Evolutionary conservation across 1,140 invertebrate genomes (phyloP).

Genomic region (Nymphalis io): DNA sequence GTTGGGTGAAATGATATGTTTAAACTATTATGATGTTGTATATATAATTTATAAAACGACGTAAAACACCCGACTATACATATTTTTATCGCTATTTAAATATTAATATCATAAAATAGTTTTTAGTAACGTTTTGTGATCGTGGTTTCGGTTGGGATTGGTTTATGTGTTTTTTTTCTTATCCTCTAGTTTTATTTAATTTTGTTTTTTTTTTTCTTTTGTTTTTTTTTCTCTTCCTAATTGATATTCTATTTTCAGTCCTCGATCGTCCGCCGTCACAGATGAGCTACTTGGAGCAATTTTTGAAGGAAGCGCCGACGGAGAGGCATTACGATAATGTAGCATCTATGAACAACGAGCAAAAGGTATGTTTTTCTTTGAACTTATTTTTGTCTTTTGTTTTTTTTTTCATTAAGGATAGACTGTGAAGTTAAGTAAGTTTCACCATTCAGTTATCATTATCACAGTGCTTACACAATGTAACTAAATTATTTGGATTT

Average conservation of each 20-base stretch:
- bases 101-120: conserved; percentile 40
- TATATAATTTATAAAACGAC: conserved; percentile 15
- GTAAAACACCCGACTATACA: conserved; percentile 49
- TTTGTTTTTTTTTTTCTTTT: conserved; percentile 28
- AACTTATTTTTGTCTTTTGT: neutral
- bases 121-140: conserved; percentile 51
- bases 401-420: neutral
- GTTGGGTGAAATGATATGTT: conserved; percentile 39
- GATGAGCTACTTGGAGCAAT: conserved; percentile 94
- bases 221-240: conserved; percentile 15
- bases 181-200: neutral
- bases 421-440: neutral
- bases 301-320: conserved; percentile 86
- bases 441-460: too few species aligned
- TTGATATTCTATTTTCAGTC: conserved; percentile 82
- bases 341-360: conserved; percentile 67
- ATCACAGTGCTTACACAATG: too few species aligned
- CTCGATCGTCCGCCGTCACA: conserved; percentile 92
- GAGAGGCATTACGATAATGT: conserved; percentile 75
- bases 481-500: too few species aligned
- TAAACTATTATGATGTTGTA: too few species aligned
- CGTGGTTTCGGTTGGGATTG: conserved; percentile 73
- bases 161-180: conserved; percentile 59
- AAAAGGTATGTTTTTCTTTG: conserved; percentile 58
- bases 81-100: conserved; percentile 37